Percentiles rank a stretch among this genome's conserved stretches.
phyloP scores from a whole-genome alignment of 2,113 vertebrate genomes.

The Chaetops frenatus region DNA sequence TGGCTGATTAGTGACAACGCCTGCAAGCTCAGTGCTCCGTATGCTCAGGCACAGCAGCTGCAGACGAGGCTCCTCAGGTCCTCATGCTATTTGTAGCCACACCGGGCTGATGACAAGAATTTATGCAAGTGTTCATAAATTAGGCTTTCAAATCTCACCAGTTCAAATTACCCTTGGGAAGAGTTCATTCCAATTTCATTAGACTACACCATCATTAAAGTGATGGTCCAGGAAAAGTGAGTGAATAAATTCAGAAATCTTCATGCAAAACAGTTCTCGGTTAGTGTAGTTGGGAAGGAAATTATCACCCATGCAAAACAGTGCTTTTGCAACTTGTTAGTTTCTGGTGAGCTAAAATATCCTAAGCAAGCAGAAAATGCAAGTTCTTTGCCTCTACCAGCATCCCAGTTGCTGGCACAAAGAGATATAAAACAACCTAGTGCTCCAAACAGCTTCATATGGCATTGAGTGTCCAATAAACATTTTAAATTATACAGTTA shows the following conservation, averaged over 20 bases:
- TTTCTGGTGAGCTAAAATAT: not conserved
- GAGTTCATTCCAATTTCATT: not conserved
- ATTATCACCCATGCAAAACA: not conserved
- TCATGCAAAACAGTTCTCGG: not conserved
- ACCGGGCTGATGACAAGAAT: fast-evolving
- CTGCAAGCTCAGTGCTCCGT: not conserved
- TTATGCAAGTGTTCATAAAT: not conserved
- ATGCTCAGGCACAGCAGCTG: not conserved
- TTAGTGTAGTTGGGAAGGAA: not conserved
- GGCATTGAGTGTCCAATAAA: not conserved
- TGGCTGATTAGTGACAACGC: not conserved
- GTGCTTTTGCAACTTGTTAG: not conserved
- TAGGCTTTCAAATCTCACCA: not conserved
- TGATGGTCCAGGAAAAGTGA: not conserved
- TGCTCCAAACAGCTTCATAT: not conserved
- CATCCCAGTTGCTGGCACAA: not conserved
- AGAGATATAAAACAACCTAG: not conserved
- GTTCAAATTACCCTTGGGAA: not conserved
- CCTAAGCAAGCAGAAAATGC: not conserved
- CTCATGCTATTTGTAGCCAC: not conserved
- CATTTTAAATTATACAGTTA: not conserved
- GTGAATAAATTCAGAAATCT: not conserved
- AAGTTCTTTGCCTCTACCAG: not conserved
- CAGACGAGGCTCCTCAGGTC: not conserved
- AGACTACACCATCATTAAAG: not conserved